Evolutionary conservation across 2,888 invertebrate species (phyloP), one percentile per base, ranked within the genome.

Genomic region (Tetropium fuscum): DNA sequence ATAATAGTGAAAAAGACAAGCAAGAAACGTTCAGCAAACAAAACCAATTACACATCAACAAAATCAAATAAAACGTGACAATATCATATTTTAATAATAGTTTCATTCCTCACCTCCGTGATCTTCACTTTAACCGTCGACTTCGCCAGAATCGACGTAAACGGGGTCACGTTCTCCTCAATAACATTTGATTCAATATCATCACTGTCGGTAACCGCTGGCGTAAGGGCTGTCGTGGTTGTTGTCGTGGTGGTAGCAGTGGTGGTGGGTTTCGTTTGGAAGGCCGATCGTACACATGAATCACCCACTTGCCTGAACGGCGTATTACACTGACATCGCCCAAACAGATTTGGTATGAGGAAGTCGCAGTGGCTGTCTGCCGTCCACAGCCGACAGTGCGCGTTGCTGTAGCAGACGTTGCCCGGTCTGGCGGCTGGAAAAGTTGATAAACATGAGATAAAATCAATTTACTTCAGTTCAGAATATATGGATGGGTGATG

Each of bases 341-440:
- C 95, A 77, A 95, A 94, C 7, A 95, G 86, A 79, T 94, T 93
- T 19, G 94, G 93, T 69, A 96, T 94, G 48, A 94, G 87, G 79
- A 93, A 95, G 80, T 94, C 94, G 75, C 95, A 96, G 75, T 93
- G 92, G 65, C 93, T 93, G 76, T 92, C 89, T 63, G 86, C 87
- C 72, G 93, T 92, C 87, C 91, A 93, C 74, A 95, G 86, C 60
- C 90, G 88, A 79, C 95, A 96, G 80, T 95, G 95, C 60, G 91
- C 90, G 79, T 95, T 92, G 76, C 92, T 94, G 82, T 95, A 94
- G 80, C 95, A 96, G 30, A 94, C 92, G 71, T 93, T 91, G 56
- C 94, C 93, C 22, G 93, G 89, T 75, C 89, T 88, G 13, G 95
- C 93, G 72, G 94, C 95, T 95, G 85, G n/a, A 84, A 84, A 56